Evolutionary conservation across 2,888 invertebrate genomes (phyloP), one percentile per base, ranked within the genome.

Genomic region (Quadriops clusia): DNA sequence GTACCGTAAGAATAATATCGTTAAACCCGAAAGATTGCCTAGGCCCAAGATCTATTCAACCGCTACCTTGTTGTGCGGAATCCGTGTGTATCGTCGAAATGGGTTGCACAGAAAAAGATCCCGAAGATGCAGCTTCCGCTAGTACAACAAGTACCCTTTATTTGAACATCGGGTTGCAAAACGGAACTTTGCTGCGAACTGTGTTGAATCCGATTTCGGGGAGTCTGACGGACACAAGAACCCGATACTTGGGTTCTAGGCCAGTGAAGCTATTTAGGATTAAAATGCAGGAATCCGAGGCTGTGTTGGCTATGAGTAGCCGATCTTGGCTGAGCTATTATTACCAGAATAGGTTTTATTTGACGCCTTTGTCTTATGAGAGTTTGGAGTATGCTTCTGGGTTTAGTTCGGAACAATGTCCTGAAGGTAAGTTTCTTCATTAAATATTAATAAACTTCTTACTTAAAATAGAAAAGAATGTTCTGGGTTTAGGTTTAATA

Each of bases 281-380:
- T 33, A 72, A 77, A 39, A 94, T 97, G 74, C 97, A 98, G 54
- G 89, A 87, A 8, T 80, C 86, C 6, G 94, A 98, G 60, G 93
- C 97, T 1, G 95, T 98, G 0, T 63, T 98, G 17, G 98, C 98
- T 1, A 93, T 97, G 73, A 97, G 95, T 1, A 94, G 93, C 43
- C 72, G 98, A 42, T 90, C 94, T 0, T 98, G 98, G 98, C 67
- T 98, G 13, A 93, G 94, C 51, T 99, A 98, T 56, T 91, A 91
- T 51, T 94, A 97, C 59, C 98, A 99, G 60, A 95, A 90, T 62
- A 72, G 87, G 30, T 91, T 91, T 51, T 94, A 95, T 60, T 65
- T 97, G 25, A 95, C 95, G 0, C 95, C 95, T 0, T 62, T 95
- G 1, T 94, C 94, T 0, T 98, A 98, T 54, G 95, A 95, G 60